Evolutionary conservation across 2,113 vertebrate species (phyloP).

Genomic region (Gallinago jamesoni): DNA sequence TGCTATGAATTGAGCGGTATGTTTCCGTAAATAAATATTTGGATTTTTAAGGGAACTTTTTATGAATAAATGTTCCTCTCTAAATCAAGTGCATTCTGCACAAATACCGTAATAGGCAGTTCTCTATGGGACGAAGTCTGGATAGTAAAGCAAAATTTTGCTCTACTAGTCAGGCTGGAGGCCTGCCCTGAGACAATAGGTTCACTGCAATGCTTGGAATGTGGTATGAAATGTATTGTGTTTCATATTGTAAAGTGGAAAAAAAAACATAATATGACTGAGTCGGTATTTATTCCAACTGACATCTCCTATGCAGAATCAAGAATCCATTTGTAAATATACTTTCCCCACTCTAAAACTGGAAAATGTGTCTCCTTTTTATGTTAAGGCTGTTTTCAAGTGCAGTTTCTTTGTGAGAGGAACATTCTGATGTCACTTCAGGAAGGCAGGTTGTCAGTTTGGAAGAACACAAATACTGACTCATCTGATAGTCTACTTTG

Average conservation of each 20-base stretch:
- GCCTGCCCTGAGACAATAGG: fast-evolving
- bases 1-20: background rate
- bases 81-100: background rate
- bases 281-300: background rate
- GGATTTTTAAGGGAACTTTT: background rate
- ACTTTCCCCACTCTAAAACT: background rate
- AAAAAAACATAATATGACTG: background rate
- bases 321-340: background rate
- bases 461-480: background rate
- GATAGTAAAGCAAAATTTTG: background rate
- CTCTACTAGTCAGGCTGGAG: background rate
- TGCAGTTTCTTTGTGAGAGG: background rate
- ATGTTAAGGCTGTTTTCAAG: background rate
- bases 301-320: background rate
- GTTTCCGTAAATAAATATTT: background rate
- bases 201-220: background rate
- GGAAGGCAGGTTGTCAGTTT: background rate
- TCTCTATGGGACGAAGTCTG: background rate
- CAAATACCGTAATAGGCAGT: background rate
- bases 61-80: background rate
- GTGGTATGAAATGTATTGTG: background rate
- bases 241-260: background rate
- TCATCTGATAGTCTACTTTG: background rate
- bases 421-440: background rate
- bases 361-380: background rate